Evolutionary conservation across 2,113 vertebrate genomes (phyloP).

Genomic region (Donacobius atricapilla): DNA sequence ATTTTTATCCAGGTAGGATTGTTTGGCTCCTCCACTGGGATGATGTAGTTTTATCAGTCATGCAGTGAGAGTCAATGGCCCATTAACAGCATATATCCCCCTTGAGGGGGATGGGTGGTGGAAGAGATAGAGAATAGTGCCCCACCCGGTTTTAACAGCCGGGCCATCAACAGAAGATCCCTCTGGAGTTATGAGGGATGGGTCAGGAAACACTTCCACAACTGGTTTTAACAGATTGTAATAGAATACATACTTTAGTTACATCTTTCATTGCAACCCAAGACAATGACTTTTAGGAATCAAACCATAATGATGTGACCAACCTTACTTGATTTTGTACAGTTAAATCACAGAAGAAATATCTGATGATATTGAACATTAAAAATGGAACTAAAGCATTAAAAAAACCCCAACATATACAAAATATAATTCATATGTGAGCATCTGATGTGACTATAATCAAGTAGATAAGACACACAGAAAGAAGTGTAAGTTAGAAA

Average conservation of each 20-base stretch:
- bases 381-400: background rate
- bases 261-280: background rate
- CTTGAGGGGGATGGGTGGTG: too few species aligned
- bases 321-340: background rate
- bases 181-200: background rate
- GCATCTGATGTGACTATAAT: background rate
- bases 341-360: background rate
- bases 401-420: rapidly evolving
- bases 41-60: too few species aligned
- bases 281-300: background rate
- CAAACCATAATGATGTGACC: background rate
- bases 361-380: background rate
- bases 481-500: background rate
- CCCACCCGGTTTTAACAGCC: background rate
- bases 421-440: rapidly evolving
- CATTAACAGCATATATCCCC: too few species aligned
- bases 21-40: too few species aligned
- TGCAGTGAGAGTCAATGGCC: too few species aligned
- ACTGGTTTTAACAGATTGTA: background rate
- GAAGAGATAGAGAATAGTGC: too few species aligned
- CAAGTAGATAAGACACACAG: background rate
- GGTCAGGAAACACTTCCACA: background rate
- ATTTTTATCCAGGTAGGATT: too few species aligned
- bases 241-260: background rate
- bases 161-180: too few species aligned